These are phyloP conservation scores for Neoseiulus cucumeris DNA, from an alignment of 1,140 invertebrate species.

Conservation along the genomic window DNA sequence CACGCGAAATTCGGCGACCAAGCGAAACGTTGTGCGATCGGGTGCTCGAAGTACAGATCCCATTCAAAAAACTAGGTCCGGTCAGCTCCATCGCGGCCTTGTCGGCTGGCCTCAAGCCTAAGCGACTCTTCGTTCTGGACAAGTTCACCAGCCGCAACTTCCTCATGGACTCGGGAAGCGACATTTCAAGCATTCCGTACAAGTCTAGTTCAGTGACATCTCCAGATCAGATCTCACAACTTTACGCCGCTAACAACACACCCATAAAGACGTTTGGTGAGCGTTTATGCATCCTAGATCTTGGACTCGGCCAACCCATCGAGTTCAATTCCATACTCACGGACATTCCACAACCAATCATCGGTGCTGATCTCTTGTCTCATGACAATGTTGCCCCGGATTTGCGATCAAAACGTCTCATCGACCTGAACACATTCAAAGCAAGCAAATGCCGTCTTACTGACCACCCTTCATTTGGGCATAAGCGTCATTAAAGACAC, in stretches of 20 bases:
- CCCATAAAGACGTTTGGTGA: slow-evolving; percentile 12
- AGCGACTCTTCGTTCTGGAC: slow-evolving; percentile 14
- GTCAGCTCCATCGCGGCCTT: too few relatives aligned
- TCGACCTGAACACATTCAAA: background rate
- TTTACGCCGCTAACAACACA: slow-evolving; percentile 13
- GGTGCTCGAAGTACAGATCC: too few relatives aligned
- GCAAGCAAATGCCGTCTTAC: too few relatives aligned
- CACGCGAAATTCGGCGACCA: too few relatives aligned
- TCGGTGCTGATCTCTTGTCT: slow-evolving; percentile 16
- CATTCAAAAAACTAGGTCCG: too few relatives aligned
- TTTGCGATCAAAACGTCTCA: background rate
- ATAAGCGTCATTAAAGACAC: too few relatives aligned
- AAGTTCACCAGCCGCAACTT: background rate
- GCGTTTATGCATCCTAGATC: background rate
- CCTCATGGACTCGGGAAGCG: slow-evolving; percentile 14
- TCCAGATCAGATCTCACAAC: background rate
- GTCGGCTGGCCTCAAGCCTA: too few relatives aligned
- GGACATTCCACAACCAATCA: slow-evolving; percentile 14
- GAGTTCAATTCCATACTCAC: slow-evolving; percentile 12
- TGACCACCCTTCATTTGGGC: too few relatives aligned
- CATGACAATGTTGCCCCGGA: slow-evolving; percentile 10
- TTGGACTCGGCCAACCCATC: background rate
- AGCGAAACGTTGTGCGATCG: too few relatives aligned
- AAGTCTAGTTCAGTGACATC: too few relatives aligned
- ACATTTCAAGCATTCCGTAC: background rate